Evolutionary conservation across 1,140 invertebrate genomes (phyloP).

Genomic region (Anthonomus grandis): DNA sequence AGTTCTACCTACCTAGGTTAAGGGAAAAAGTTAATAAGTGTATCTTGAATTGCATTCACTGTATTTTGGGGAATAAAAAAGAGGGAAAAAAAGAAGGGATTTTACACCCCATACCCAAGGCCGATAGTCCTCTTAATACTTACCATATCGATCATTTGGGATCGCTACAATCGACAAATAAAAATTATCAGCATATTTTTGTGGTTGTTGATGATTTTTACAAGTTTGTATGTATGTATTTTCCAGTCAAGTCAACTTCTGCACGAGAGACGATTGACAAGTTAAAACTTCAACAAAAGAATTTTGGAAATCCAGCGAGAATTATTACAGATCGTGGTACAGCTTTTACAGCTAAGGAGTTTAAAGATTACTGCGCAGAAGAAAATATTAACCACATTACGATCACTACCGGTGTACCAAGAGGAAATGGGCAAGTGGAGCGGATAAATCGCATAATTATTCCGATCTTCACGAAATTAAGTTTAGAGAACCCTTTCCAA

Average conservation of each 20-base stretch:
- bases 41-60: constrained; percentile 44
- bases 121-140: constrained; percentile 34
- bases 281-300: constrained; percentile 9
- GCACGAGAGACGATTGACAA: constrained; percentile 35
- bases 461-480: constrained; percentile 37
- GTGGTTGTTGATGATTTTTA: constrained; percentile 47
- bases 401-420: constrained; percentile 40
- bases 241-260: constrained; percentile 41
- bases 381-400: constrained; percentile 34
- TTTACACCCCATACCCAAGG: constrained; percentile 32
- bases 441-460: constrained; percentile 38
- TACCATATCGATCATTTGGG: constrained; percentile 48
- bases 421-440: constrained; percentile 43
- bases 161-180: constrained; percentile 35
- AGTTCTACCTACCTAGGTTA: constrained; percentile 46
- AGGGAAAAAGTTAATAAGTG: constrained; percentile 40
- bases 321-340: constrained; percentile 44
- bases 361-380: constrained; percentile 35
- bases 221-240: constrained; percentile 44
- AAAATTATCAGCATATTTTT: constrained; percentile 48
- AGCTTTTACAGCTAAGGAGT: constrained; percentile 45
- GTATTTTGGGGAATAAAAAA: constrained; percentile 45
- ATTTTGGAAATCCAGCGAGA: constrained; percentile 43
- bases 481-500: constrained; percentile 26
- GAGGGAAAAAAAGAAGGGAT: constrained; percentile 47